Conservation (phyloP, 2,797 vertebrate species). For the Eulemur albifrons region DNA sequence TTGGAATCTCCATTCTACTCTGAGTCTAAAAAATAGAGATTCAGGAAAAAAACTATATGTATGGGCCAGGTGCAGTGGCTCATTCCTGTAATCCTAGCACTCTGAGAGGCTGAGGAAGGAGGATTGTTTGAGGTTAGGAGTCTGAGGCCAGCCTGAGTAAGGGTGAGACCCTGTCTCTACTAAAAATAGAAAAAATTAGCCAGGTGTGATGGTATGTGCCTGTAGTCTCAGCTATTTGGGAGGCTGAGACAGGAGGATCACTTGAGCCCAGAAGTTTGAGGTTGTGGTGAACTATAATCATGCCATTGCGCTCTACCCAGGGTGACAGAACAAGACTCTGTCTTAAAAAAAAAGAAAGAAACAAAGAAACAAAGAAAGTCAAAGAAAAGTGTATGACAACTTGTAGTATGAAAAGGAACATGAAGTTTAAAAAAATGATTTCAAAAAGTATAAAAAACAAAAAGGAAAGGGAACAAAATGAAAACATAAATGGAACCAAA, state of each 20-base stretch:
- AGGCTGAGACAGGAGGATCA: not conserved
- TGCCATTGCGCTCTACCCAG: no score
- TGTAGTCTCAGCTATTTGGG: not conserved
- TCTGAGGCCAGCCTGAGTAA: not conserved
- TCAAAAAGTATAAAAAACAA: no score
- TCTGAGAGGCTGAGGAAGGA: not conserved
- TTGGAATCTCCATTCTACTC: not conserved
- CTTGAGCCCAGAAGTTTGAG: not conserved
- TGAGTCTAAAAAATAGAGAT: not conserved
- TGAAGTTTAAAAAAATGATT: no score
- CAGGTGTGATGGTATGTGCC: rapidly evolving
- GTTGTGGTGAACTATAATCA: not conserved
- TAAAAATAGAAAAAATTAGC: not conserved
- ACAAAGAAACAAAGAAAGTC: rapidly evolving
- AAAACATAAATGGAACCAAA: not conserved
- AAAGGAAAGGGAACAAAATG: not conserved
- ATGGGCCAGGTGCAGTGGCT: not conserved
- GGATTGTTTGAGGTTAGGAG: not conserved
- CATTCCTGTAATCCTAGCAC: not conserved
- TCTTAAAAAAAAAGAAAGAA: no score
- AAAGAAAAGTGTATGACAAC: not conserved
- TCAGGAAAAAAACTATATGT: not conserved
- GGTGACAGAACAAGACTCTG: not conserved
- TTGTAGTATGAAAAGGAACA: not conserved
- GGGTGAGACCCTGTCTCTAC: not conserved